phyloP scores from a whole-genome alignment of 2,113 vertebrate species.

The Acanthisitta chloris region DNA sequence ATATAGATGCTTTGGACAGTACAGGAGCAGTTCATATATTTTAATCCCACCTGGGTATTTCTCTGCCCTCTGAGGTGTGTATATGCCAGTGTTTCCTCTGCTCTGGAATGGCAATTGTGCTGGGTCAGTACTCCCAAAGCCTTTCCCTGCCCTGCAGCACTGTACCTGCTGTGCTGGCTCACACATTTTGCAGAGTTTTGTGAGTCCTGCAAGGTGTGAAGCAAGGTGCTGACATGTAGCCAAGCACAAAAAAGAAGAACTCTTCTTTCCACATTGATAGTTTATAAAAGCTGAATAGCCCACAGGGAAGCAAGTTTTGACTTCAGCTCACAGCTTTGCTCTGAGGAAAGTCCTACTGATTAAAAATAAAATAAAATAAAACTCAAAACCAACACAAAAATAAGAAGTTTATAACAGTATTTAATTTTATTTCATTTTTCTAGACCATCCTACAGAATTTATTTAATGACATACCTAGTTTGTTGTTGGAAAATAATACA shows the following conservation, averaged over 20 bases:
- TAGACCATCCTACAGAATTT: neutral
- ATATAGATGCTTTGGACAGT: neutral
- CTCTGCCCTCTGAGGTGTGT: neutral
- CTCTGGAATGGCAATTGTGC: fast-evolving
- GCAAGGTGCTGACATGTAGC: neutral
- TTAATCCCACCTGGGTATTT: neutral
- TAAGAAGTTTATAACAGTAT: neutral
- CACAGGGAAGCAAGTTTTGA: neutral
- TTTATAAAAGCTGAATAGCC: neutral
- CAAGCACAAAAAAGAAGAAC: neutral
- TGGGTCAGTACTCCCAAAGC: neutral
- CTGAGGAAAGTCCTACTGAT: neutral
- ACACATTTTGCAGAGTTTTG: neutral
- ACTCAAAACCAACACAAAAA: neutral
- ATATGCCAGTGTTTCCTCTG: neutral
- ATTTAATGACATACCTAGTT: neutral
- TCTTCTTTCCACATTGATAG: neutral
- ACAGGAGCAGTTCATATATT: neutral
- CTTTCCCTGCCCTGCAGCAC: fast-evolving
- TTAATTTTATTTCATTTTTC: neutral
- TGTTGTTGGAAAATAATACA: neutral
- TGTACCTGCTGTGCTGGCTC: neutral
- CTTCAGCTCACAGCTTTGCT: neutral
- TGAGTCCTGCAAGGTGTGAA: neutral
- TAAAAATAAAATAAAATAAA: neutral